Evolutionary conservation across 2,797 vertebrate genomes (phyloP).

Genomic region (Mus caroli): DNA sequence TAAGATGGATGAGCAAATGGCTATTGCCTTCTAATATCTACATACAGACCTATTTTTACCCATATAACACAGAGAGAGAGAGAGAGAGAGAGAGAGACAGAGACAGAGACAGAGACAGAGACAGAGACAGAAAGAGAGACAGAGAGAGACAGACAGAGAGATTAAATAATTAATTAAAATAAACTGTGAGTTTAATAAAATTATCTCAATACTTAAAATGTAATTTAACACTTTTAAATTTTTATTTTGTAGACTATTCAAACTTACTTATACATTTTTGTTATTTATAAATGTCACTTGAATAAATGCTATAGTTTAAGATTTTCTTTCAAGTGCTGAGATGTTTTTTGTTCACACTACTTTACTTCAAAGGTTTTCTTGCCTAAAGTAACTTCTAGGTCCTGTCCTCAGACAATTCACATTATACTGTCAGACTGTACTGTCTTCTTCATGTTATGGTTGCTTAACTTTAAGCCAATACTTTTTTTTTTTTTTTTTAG

Average conservation of each 20-base stretch:
- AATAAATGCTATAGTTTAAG: constrained; percentile 14
- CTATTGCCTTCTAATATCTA: not conserved
- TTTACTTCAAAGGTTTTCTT: not conserved
- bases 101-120: no score
- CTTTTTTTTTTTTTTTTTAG: not conserved
- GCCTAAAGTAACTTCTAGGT: not conserved
- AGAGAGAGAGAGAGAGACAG: not conserved
- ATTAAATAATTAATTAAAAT: no score
- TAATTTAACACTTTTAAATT: not conserved
- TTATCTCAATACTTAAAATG: not conserved
- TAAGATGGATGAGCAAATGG: not conserved
- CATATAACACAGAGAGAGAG: not conserved
- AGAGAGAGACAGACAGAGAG: no score
- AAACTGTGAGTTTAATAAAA: not conserved
- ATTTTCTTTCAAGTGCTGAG: not conserved
- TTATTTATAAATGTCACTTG: not conserved
- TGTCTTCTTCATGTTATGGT: not conserved
- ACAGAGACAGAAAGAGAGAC: not conserved
- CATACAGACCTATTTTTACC: fast-evolving
- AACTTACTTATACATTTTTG: constrained; percentile 3
- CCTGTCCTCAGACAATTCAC: not conserved
- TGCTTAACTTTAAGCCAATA: not conserved
- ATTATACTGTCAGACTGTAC: not conserved
- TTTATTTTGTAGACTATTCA: not conserved
- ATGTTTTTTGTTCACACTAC: not conserved